Evolutionary conservation across 2,888 invertebrate genomes (phyloP).

Genomic region (Drosophila peninsularis): DNA sequence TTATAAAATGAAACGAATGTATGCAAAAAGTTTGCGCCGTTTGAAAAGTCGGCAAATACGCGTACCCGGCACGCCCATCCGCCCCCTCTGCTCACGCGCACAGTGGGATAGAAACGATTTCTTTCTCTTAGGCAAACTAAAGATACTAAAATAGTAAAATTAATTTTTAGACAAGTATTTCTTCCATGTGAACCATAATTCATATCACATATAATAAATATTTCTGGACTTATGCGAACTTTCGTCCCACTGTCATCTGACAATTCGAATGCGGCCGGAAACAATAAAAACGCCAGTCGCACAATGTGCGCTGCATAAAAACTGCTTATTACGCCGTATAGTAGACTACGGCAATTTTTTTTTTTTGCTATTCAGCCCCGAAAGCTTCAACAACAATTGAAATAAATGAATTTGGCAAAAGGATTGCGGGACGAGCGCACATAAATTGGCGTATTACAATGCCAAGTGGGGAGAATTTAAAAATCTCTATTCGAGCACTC

Average conservation of each 20-base stretch:
- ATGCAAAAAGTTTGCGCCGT: conserved; percentile 65
- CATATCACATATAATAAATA: neutral
- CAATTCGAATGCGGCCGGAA: conserved; percentile 60
- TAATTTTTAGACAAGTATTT: neutral
- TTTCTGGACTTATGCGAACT: neutral
- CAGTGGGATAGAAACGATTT: conserved; percentile 3
- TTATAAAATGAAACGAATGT: conserved; percentile 76
- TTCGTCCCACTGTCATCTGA: conserved; percentile 49
- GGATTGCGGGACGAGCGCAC: conserved; percentile 59
- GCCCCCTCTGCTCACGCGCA: conserved; percentile 7
- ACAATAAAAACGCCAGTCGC: conserved; percentile 69
- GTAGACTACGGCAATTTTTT: conserved; percentile 50
- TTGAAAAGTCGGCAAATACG: conserved; percentile 64
- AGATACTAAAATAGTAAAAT: no score
- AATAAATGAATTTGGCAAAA: conserved; percentile 77
- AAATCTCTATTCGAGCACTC: conserved; percentile 18
- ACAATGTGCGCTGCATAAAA: conserved; percentile 71
- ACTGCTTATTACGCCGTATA: conserved; percentile 72
- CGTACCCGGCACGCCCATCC: conserved; percentile 32
- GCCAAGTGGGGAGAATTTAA: conserved; percentile 2
- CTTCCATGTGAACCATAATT: neutral
- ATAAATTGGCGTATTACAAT: conserved; percentile 60
- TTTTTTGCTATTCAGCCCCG: conserved; percentile 2
- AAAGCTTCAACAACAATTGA: conserved; percentile 72
- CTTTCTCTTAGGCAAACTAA: no score